Evolutionary conservation across 2,888 invertebrate species (phyloP).

Genomic region (Campoplex nolae): DNA sequence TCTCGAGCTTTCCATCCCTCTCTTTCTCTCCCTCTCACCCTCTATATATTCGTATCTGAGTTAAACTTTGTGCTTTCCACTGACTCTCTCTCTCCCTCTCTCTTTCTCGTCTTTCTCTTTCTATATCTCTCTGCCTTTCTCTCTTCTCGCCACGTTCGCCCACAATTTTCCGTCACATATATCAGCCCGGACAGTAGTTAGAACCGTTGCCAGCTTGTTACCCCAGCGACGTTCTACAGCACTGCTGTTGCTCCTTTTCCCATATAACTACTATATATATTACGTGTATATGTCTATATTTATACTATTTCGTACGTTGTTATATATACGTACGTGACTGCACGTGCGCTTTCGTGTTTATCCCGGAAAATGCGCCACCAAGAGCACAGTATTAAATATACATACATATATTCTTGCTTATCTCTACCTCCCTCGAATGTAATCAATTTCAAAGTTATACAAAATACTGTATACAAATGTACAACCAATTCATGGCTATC

Average conservation of each 20-base stretch:
- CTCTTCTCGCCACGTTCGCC: constrained; percentile 75
- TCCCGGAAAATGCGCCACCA: constrained; percentile 67
- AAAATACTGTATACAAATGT: constrained; percentile 26
- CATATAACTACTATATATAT: constrained; percentile 31
- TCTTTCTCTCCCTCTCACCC: constrained; percentile 54
- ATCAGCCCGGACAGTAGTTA: constrained; percentile 84
- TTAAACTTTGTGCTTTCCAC: constrained; percentile 60
- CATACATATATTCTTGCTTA: constrained; percentile 48
- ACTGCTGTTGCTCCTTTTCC: constrained; percentile 58
- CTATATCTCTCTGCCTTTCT: constrained; percentile 48
- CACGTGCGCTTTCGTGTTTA: constrained; percentile 71
- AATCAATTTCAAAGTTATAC: constrained; percentile 64
- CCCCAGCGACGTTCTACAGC: constrained; percentile 71
- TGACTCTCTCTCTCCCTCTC: constrained; percentile 31
- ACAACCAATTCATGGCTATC: background rate
- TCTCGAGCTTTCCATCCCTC: constrained; percentile 60
- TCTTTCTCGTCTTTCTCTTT: constrained; percentile 35
- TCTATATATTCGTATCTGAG: constrained; percentile 49
- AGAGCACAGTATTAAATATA: constrained; percentile 57
- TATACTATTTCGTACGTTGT: constrained; percentile 38
- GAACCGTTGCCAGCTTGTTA: constrained; percentile 84
- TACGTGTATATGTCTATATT: constrained; percentile 13
- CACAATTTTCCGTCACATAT: constrained; percentile 84
- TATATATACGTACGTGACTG: constrained; percentile 65
- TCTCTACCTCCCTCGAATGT: constrained; percentile 55